Base-by-base conservation (phyloP, 2,888 invertebrate genomes). In the Ormyrus rosae region DNA sequence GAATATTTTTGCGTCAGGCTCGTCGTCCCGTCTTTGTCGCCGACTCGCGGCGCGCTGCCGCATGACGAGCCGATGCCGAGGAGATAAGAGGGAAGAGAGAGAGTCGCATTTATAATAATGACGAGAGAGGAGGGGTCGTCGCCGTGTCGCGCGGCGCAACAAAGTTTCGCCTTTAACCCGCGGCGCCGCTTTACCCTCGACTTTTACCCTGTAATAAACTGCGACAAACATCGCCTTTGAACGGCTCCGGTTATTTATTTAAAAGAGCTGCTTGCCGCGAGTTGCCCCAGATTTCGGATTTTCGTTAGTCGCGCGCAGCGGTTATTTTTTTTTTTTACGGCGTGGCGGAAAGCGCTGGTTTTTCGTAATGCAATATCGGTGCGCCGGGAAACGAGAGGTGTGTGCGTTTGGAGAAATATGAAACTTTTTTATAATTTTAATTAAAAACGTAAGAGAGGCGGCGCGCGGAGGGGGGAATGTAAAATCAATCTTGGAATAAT, bases 81-180 rank as follows among this genome's bases (percentile, higher is more conserved):
- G 51, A 50, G 77, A 81, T 73, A 73, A 69, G 77, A 73, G 63
- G 48, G 34, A 34, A 34, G 19, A 34, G 34, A 34, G 19, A 34
- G 34, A 55, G 34, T 56, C 78, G 74, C 78, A 56, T 73, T 77
- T 77, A 63, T 65, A 77, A 72, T 77, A 81, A 78, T 71, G 78
- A 78, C 69, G 74, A 51, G 60, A 13, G 19, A 34, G 34, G 34
- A 34, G 34, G 34, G 34, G 34, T 2, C 51, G 58, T 6, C 65
- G 68, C 19, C 19, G 19, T 58, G 68, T 58, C 8, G 48, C 48
- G 19, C 61, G 48, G 46, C 6, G 58, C 50, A 34, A 34, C 34
- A 64, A 70, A 77, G 19, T 51, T 69, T 65, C 56, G 8, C 64
- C 46, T 56, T n/a, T 55, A 60, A 73, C 60, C 53, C 19, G 34